Evolutionary conservation across 2,888 invertebrate species (phyloP).

Genomic region (Cheiracanthium punctorium): DNA sequence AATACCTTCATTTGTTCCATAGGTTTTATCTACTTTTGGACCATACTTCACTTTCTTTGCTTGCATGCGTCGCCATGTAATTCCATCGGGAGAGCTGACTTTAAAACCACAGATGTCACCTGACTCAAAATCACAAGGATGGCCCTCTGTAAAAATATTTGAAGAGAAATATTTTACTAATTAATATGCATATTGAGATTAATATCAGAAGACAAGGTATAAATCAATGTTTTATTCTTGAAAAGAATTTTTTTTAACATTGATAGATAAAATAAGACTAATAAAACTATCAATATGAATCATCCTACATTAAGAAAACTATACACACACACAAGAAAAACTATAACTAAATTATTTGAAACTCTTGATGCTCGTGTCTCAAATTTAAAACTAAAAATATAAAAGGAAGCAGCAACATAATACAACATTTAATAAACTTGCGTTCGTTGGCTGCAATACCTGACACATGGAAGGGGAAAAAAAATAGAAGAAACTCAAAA

Average conservation of each 20-base stretch:
- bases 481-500: too few species aligned
- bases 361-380: too few species aligned
- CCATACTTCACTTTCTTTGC: conserved; percentile 29
- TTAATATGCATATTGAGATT: background rate
- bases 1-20: conserved; percentile 63
- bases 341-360: too few species aligned
- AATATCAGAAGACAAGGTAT: background rate
- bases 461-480: too few species aligned
- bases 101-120: conserved; percentile 66
- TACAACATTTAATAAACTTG: too few species aligned
- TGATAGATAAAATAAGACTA: too few species aligned
- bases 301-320: too few species aligned
- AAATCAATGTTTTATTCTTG: background rate
- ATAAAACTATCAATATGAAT: too few species aligned
- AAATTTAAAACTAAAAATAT: too few species aligned
- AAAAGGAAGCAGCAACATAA: too few species aligned
- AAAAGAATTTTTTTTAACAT: background rate
- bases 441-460: too few species aligned
- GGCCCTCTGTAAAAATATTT: conserved; percentile 45
- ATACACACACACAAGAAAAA: too few species aligned
- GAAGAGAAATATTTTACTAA: background rate
- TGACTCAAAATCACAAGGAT: conserved; percentile 67
- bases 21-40: conserved; percentile 60
- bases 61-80: conserved; percentile 56
- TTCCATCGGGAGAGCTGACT: conserved; percentile 30